Evolutionary conservation across 1,140 invertebrate species (phyloP).

Genomic region (Meloidogyne hapla): DNA sequence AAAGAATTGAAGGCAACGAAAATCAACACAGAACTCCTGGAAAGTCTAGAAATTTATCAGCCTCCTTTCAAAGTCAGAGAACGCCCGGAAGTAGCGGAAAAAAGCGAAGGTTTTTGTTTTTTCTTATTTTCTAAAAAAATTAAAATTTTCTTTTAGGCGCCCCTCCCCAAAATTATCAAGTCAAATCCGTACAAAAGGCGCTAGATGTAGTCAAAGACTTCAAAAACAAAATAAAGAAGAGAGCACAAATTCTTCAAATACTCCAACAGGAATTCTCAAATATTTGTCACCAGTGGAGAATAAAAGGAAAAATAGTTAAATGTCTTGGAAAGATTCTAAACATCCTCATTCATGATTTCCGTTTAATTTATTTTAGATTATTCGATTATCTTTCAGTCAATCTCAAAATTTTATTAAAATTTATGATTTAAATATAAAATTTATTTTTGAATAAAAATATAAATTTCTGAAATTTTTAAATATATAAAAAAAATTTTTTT

Average conservation of each 20-base stretch:
- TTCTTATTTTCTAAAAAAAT: neutral
- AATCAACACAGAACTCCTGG: neutral
- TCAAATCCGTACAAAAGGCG: neutral
- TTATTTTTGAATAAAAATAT: too few relatives aligned
- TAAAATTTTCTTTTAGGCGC: neutral
- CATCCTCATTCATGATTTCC: too few relatives aligned
- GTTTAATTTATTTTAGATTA: too few relatives aligned
- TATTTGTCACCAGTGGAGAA: neutral
- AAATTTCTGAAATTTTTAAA: too few relatives aligned
- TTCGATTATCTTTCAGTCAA: too few relatives aligned
- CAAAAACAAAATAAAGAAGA: neutral
- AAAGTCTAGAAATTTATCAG: slow-evolving; percentile 1
- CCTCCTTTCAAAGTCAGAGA: neutral
- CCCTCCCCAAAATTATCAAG: neutral
- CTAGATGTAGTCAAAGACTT: neutral
- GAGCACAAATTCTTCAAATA: neutral
- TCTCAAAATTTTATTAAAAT: too few relatives aligned
- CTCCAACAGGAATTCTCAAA: neutral
- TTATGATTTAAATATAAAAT: too few relatives aligned
- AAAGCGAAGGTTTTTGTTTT: neutral
- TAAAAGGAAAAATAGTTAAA: neutral
- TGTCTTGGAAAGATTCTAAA: neutral
- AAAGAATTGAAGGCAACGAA: neutral
- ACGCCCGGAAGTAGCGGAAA: neutral
- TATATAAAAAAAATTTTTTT: too few relatives aligned